phyloP scores from a whole-genome alignment of 2,113 vertebrate genomes.

The Crotalus horridus region DNA sequence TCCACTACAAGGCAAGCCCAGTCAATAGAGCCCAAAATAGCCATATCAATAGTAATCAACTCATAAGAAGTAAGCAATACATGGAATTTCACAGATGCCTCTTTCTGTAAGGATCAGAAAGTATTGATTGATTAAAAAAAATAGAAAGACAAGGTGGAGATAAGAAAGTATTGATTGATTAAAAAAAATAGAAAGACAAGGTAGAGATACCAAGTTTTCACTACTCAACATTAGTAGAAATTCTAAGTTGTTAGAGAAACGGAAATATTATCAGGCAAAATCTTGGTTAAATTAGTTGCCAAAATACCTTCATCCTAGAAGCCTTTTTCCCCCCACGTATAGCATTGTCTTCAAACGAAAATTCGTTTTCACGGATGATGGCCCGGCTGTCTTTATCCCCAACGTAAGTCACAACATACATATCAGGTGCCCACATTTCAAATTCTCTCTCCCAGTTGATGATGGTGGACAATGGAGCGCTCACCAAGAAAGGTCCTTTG shows the following conservation, averaged over 20 bases:
- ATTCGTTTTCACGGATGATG: conserved; percentile 96
- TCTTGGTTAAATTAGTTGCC: not conserved
- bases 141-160: not conserved
- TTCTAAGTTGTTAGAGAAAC: not conserved
- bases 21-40: conserved; percentile 92
- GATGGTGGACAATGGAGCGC: conserved; percentile 94
- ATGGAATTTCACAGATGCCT: conserved; percentile 92
- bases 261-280: not conserved
- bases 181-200: not conserved
- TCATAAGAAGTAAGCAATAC: conserved; percentile 94
- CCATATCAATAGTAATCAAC: conserved; percentile 94
- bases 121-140: not conserved
- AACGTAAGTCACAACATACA: conserved; percentile 96
- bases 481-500: conserved; percentile 94
- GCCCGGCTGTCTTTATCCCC: conserved; percentile 97
- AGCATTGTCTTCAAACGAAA: conserved; percentile 95
- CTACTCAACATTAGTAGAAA: not conserved
- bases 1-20: conserved; percentile 98
- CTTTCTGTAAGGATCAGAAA: conserved; percentile 77
- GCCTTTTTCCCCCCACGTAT: conserved; percentile 95
- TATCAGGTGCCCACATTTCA: conserved; percentile 98
- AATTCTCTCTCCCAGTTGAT: conserved; percentile 99
- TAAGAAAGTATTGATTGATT: too few relatives aligned
- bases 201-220: not conserved
- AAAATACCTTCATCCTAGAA: conserved; percentile 87